phyloP scores from a whole-genome alignment of 1,140 invertebrate species.

The Rhyzopertha dominica region DNA sequence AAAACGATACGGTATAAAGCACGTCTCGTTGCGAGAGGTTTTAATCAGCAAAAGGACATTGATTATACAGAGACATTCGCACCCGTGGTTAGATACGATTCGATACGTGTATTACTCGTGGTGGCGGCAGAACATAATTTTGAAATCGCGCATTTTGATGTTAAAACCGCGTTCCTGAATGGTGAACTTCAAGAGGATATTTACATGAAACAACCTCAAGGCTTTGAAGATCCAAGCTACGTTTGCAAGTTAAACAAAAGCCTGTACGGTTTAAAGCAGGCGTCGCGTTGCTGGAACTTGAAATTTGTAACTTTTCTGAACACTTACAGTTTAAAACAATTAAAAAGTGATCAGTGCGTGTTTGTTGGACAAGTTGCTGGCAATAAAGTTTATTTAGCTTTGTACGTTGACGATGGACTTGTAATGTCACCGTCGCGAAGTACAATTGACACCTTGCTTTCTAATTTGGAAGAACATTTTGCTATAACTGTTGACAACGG shows the following conservation, averaged over 20 bases:
- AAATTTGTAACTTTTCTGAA: conserved; percentile 4
- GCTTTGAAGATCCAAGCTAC: too few species aligned
- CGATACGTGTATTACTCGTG: conserved; percentile 15
- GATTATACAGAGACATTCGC: conserved; percentile 41
- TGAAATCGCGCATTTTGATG: conserved; percentile 22
- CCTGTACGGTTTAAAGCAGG: conserved; percentile 45
- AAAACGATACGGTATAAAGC: too few species aligned
- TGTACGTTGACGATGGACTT: conserved; percentile 50
- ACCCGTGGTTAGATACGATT: conserved; percentile 27
- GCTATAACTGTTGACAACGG: too few species aligned
- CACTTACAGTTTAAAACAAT: too few species aligned
- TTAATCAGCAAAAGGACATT: conserved; percentile 32
- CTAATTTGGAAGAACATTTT: too few species aligned
- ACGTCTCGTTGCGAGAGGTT: conserved; percentile 24
- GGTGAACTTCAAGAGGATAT: conserved; percentile 24
- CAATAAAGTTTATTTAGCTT: conserved; percentile 35
- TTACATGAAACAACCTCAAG: conserved; percentile 24
- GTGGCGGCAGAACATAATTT: conserved; percentile 14
- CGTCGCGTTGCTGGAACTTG: conserved; percentile 37
- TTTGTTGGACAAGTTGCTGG: too few species aligned
- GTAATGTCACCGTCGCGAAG: conserved; percentile 21
- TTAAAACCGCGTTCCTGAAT: conserved; percentile 25
- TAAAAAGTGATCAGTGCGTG: too few species aligned
- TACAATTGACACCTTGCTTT: too few species aligned
- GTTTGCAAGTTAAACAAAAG: conserved; percentile 41